A percentile compares a stretch with the other conserved stretches of the same genome.
Evolutionary conservation across 1,140 invertebrate species (phyloP).

Genomic region (Samia ricini): DNA sequence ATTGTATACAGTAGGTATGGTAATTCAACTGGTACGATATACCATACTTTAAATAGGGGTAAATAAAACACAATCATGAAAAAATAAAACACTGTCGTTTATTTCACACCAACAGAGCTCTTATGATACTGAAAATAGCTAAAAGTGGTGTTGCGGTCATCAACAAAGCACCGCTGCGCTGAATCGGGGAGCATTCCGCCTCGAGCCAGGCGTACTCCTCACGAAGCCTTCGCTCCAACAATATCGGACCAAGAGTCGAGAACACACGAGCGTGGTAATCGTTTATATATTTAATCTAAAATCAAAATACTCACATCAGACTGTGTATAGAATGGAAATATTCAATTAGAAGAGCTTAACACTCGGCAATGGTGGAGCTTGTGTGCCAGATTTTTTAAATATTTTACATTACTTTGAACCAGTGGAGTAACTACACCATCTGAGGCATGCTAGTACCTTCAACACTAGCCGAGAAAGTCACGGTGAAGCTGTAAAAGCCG

Average conservation of each 20-base stretch:
- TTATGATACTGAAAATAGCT: conserved; percentile 18
- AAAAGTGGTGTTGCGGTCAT: conserved; percentile 38
- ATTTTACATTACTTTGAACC: too few species aligned
- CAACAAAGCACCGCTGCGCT: conserved; percentile 39
- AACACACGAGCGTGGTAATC: conserved; percentile 86
- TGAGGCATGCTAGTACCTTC: too few species aligned
- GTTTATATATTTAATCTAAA: conserved; percentile 84
- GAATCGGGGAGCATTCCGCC: conserved; percentile 78
- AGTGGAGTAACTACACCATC: too few species aligned
- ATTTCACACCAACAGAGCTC: not conserved
- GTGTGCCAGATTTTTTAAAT: too few species aligned
- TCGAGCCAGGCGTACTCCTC: conserved; percentile 87
- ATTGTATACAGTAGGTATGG: too few species aligned
- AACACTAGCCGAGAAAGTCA: too few species aligned
- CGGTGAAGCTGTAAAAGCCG: too few species aligned
- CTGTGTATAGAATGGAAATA: too few species aligned
- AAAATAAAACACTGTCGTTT: not conserved
- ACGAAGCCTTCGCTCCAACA: conserved; percentile 80
- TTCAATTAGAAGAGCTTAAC: too few species aligned
- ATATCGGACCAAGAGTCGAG: conserved; percentile 83
- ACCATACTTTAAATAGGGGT: too few species aligned
- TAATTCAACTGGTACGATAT: too few species aligned
- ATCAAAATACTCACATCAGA: conserved; percentile 7
- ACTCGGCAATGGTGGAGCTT: too few species aligned
- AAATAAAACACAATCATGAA: not conserved